Percentiles rank a stretch among this genome's conserved stretches.
Conservation (phyloP, 2,797 vertebrate species). For the Lepilemur septentrionalis region DNA sequence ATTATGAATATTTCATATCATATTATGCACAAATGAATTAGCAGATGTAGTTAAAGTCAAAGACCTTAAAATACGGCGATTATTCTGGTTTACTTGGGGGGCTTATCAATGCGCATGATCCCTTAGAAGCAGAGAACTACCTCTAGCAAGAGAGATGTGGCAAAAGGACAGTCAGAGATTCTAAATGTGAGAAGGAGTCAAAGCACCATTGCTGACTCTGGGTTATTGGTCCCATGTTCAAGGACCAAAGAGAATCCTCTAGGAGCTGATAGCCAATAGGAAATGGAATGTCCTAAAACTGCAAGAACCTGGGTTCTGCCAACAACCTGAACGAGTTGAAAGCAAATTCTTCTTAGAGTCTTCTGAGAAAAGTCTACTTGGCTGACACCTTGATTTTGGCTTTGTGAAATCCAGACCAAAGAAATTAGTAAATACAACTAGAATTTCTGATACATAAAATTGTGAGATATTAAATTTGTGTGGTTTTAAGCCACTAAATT, state of each 20-base stretch:
- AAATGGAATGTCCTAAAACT: not conserved
- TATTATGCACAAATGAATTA: not conserved
- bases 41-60: not conserved
- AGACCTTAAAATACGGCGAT: not conserved
- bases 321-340: not conserved
- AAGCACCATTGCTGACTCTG: not conserved
- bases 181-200: not conserved
- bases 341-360: not conserved
- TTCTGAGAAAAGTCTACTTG: not conserved
- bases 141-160: not conserved
- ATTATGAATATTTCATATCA: not conserved
- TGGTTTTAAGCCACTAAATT: not conserved
- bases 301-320: not conserved
- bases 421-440: not conserved
- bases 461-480: not conserved
- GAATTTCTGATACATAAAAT: not conserved
- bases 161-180: not conserved
- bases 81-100: not conserved
- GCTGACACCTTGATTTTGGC: not conserved
- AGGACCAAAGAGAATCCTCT: not conserved
- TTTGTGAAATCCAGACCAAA: not conserved
- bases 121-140: not conserved
- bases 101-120: not conserved
- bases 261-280: not conserved
- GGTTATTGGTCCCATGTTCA: not conserved